phyloP scores from a whole-genome alignment of 2,113 vertebrate genomes.

The Excalfactoria chinensis region DNA sequence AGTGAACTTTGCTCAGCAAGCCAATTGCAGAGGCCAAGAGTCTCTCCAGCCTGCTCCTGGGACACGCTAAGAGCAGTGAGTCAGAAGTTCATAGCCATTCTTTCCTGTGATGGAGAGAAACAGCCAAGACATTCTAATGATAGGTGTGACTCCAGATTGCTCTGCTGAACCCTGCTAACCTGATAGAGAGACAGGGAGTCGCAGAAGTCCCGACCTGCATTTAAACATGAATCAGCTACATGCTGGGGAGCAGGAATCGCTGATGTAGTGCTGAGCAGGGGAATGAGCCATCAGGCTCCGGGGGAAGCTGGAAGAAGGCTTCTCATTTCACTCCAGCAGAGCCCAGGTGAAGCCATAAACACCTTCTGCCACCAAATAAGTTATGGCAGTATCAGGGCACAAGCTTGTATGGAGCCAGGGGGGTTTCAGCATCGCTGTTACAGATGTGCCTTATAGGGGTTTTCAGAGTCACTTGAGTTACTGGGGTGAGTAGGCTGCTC shows the following conservation, averaged over 20 bases:
- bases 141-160: neutral
- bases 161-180: neutral
- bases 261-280: neutral
- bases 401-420: neutral
- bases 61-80: neutral
- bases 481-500: neutral
- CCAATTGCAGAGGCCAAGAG: neutral
- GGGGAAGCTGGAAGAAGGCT: neutral
- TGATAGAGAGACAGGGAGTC: neutral
- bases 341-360: neutral
- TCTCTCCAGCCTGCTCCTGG: neutral
- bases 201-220: neutral
- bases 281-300: conserved; percentile 5
- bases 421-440: neutral
- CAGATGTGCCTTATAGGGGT: neutral
- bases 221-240: neutral
- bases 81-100: neutral
- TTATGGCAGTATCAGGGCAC: accelerated
- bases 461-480: neutral
- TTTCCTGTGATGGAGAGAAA: neutral
- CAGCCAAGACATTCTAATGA: neutral
- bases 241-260: neutral
- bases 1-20: neutral
- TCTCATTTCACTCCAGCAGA: neutral
- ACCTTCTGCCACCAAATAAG: neutral